Evolutionary conservation across 1,140 invertebrate species (phyloP), one percentile per base, ranked within the genome.

Genomic region (Lasioglossum albipes): DNA sequence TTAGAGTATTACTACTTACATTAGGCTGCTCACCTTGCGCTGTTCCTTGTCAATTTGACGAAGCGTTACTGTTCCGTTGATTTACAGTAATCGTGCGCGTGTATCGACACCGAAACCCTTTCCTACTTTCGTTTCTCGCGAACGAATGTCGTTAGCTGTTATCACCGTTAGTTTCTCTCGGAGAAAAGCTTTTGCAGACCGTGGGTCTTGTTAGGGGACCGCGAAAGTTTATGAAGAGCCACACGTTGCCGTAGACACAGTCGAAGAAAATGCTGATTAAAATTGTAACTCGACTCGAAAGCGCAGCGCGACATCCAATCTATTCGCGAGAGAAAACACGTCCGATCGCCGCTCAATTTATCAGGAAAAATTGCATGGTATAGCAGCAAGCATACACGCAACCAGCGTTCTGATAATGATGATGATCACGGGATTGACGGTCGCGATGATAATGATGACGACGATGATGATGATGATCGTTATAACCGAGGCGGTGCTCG

Each of bases 1-100:
- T 75, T 71, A 79, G 74, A 70, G 75, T 65, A 71, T 75, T 57
- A 78, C 68, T 69, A 78, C 72, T 68, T 79, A 59, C 75, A 65
- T 27, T 84, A 72, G 45, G 72, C 68, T 61, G 68, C 41, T 65
- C 45, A 71, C 61, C 66, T n/a, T 59, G 52, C 59, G 80, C 77
- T 68, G 72, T 71, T 65, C 69, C 57, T 41, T 41, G 64, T 71
- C 62, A 65, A 84, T 69, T 84, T 67, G 75, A 71, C 80, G 61
- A 77, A 52, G 73, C 31, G 61, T 61, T 62, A 66, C 57, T 36
- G 66, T 77, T 66, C 61, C 71, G 75, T 82, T 52, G 74, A 79
- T 85, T 81, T 65, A 57, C 31, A 57, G 31, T n/a, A 20, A 12
- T 16, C 66, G 52, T 18, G 7, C 13, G 54, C 6, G 13, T 31